A percentile compares a stretch with the other conserved stretches of the same genome.
These are phyloP conservation scores for Spea bombifrons DNA, from an alignment of 2,113 vertebrate species.

Conservation along the genomic window DNA sequence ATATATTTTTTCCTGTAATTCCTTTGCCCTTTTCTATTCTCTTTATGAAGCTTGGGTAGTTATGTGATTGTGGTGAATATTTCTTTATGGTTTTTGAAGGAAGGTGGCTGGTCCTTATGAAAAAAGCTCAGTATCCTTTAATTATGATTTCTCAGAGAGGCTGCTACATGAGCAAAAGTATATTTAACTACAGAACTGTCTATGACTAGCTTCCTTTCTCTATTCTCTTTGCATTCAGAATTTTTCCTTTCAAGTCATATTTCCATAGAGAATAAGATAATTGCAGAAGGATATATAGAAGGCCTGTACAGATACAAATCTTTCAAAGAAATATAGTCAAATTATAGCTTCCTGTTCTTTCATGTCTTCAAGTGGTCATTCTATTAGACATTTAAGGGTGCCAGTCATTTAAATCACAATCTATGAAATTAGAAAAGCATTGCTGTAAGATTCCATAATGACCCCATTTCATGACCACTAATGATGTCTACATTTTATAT, in stretches of 20 bases:
- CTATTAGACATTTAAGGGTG: not conserved
- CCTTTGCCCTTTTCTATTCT: too few relatives aligned
- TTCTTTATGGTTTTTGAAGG: not conserved
- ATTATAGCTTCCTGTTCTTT: constrained; percentile 11
- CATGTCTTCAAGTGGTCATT: constrained; percentile 30
- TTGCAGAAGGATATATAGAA: constrained; percentile 20
- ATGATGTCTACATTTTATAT: not conserved
- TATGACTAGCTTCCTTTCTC: constrained; percentile 15
- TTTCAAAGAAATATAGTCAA: constrained; percentile 10
- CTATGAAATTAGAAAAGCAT: constrained; percentile 16
- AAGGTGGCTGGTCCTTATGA: constrained; percentile 18
- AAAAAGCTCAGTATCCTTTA: constrained; percentile 22
- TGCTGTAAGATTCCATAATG: not conserved
- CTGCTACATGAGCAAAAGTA: not conserved
- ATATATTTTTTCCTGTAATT: too few relatives aligned
- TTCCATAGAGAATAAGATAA: constrained; percentile 27
- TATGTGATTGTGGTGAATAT: too few relatives aligned
- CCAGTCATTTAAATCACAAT: constrained; percentile 18
- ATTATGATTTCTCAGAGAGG: constrained; percentile 21
- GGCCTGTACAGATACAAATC: constrained; percentile 6
- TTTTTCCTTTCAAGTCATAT: constrained; percentile 33
- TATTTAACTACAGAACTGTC: constrained; percentile 7
- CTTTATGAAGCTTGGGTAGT: too few relatives aligned
- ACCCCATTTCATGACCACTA: not conserved
- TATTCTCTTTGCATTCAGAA: constrained; percentile 25